Conservation (phyloP, 2,888 invertebrate species). For the Mystacides longicornis region DNA sequence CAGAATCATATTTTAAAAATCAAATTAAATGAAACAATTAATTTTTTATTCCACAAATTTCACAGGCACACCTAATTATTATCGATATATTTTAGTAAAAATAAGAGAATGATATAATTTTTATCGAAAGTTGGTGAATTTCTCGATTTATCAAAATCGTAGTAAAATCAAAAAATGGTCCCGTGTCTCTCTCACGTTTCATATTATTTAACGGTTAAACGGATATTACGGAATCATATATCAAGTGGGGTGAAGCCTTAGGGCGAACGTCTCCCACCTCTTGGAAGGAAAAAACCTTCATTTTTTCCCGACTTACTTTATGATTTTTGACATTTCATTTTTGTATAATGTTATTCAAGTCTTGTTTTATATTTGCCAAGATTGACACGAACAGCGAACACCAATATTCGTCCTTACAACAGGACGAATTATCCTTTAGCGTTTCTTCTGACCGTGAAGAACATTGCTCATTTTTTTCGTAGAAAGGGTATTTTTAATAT, state of each 20-base stretch:
- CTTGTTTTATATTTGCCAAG: too few species aligned
- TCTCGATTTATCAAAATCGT: neutral
- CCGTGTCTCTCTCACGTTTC: constrained; percentile 23
- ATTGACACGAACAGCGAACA: too few species aligned
- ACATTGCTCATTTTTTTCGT: too few species aligned
- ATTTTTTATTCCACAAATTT: too few species aligned
- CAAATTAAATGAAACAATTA: too few species aligned
- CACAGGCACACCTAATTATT: too few species aligned
- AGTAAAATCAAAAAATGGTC: neutral
- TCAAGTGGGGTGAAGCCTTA: constrained; percentile 19
- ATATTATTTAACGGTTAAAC: constrained; percentile 26
- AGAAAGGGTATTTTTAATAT: too few species aligned
- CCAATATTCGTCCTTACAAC: too few species aligned
- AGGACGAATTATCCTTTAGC: too few species aligned
- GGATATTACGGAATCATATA: constrained; percentile 27
- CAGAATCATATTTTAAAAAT: too few species aligned
- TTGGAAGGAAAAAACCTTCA: neutral
- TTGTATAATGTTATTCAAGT: neutral
- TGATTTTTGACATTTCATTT: neutral
- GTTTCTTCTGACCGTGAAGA: too few species aligned
- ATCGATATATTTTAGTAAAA: too few species aligned
- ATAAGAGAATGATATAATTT: neutral
- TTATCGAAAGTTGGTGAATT: neutral
- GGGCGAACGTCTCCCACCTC: neutral
- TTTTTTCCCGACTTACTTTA: neutral